Evolutionary conservation across 1,140 invertebrate species (phyloP), one percentile per base, ranked within the genome.

Genomic region (Nasonia giraulti): DNA sequence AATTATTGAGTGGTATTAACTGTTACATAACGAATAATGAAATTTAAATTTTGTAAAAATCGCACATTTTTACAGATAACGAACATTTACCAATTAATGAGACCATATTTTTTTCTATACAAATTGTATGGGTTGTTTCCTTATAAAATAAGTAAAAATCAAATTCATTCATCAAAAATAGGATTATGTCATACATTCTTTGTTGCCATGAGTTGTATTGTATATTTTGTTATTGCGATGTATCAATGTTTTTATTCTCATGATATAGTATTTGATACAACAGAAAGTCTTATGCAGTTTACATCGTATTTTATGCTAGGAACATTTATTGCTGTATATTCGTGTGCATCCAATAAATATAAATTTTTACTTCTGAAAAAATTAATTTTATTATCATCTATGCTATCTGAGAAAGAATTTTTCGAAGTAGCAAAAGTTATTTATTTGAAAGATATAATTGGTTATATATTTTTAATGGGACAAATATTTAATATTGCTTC

Each of bases 391-490:
- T 47, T 88, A 0, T 90, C 91, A 1, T 76, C 86, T 2, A 87
- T 85, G 8, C 14, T 92, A 2, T 86, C 91, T 0, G 0, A 83
- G 0, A 77, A 87, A 20, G 78, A 87, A 0, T 91, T 89, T 27
- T 77, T 84, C 47, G 23, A 78, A n/a, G 55, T 90, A 1, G 87
- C 90, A 0, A 88, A 69, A 81, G 40, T 87, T 0, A 86, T 92
- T 44, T 90, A 92, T 7, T 27, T 80, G 0, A 92, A 91, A 44
- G 90, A 92, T 68, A 77, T 90, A 0, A 0, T 91, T 1, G 89
- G 90, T 0, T 90, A 90, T 17, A 1, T 88, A 0, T 87, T 90
- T 44, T 12, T 93, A 3, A 0, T 88, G 0, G 31, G 7, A 0
- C 85, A 90, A 40, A 0, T 74, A 1, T 71, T 71, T 71, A 71